A percentile compares a stretch with the other conserved stretches of the same genome.
Conservation (phyloP, 1,140 invertebrate species). For the Ridgeia piscesae region DNA sequence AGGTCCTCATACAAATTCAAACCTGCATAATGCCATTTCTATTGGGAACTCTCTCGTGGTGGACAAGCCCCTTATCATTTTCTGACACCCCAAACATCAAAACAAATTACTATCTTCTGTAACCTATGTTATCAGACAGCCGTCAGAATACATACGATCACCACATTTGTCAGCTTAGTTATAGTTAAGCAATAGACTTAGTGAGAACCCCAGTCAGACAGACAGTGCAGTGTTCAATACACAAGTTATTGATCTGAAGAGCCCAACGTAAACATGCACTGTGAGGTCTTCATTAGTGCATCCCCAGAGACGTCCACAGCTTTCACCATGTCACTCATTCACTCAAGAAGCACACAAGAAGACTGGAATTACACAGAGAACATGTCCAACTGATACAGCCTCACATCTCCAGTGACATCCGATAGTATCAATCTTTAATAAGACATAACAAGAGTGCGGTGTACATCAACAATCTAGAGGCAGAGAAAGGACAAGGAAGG, state of each 20-base stretch:
- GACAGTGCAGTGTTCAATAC: neutral
- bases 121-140: too few species aligned
- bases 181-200: too few species aligned
- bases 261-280: neutral
- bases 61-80: too few species aligned
- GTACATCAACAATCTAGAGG: neutral
- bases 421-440: neutral
- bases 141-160: too few species aligned
- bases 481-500: neutral
- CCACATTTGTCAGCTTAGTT: too few species aligned
- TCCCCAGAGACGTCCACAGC: neutral
- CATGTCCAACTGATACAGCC: neutral
- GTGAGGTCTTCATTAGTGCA: neutral
- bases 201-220: too few species aligned
- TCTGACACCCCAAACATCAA: too few species aligned
- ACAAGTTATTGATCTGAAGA: neutral
- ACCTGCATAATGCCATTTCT: too few species aligned
- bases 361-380: neutral
- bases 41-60: too few species aligned
- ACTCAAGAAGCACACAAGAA: neutral
- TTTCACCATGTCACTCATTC: neutral
- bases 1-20: too few species aligned
- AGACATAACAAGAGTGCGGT: neutral
- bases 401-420: neutral
- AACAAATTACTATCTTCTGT: too few species aligned